Evolutionary conservation across 2,113 vertebrate genomes (phyloP).

Genomic region (Collichthys lucidus): DNA sequence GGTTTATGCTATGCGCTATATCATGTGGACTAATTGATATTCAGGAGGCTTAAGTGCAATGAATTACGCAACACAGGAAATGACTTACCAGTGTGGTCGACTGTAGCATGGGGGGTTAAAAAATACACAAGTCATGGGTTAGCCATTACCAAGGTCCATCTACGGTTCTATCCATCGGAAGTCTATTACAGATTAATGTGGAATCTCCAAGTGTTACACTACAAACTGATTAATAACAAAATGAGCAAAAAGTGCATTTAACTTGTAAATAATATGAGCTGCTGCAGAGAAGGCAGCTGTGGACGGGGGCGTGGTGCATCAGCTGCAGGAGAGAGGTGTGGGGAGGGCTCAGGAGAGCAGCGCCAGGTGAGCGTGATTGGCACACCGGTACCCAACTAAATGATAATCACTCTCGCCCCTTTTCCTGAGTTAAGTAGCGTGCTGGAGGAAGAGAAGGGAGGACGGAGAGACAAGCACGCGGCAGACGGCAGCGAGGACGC

Average conservation of each 20-base stretch:
- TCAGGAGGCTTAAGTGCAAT: not conserved
- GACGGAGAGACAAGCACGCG: no score
- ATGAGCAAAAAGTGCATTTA: not conserved
- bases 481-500: no score
- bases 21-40: not conserved
- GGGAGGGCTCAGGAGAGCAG: no score
- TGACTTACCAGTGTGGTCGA: slow-evolving; percentile 80
- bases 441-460: no score
- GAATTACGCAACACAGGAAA: slow-evolving; percentile 22
- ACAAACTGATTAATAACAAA: slow-evolving; percentile 2
- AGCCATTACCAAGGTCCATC: slow-evolving; percentile 35
- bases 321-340: no score
- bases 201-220: not conserved
- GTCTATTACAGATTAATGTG: not conserved
- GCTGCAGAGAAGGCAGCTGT: not conserved
- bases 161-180: not conserved
- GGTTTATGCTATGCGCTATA: not conserved
- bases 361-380: no score
- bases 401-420: no score
- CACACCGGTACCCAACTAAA: no score
- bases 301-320: no score
- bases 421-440: no score
- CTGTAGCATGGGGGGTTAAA: slow-evolving; percentile 71
- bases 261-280: not conserved
- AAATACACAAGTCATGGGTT: slow-evolving; percentile 48